Base-by-base conservation (phyloP, 2,797 vertebrate species). In the Pseudotriccus pelzelni region DNA sequence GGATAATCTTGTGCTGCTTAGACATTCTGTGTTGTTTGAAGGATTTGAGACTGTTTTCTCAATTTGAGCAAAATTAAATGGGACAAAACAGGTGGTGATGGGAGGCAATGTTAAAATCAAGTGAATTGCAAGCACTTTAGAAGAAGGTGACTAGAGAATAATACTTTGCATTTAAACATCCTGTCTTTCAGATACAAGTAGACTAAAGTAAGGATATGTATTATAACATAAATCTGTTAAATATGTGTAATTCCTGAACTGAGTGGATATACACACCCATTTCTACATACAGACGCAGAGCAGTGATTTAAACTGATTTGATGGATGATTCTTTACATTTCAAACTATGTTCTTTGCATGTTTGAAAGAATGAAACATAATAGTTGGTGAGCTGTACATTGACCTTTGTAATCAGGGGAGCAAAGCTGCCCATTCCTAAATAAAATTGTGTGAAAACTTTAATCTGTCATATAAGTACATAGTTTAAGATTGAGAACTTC, bases 401-500 rank as follows among this genome's bases (percentile, higher is more conserved):
- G 83, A 91, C 87, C 93, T 96, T 90, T 89, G 49, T 72, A 67
- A 68, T 44, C 22, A 46, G 44, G 44, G 44, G 44, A 46, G 21
- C 44, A 46, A 41, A 41, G 39, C 39, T 41, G 39, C 39, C 39
- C 94, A 17, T 91, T 96, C 55, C 55, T 59, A 36, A 93, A 41
- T 80, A 77, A 82, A 82, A 92, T 53, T 19, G 16, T 82, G 63
- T 21, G n/a, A 85, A 94, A 94, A 47, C 64, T 86, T 90, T 89
- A 81, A 53, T 83, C 68, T 89, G 12, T 70, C 52, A 46, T 49
- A 27, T 24, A 80, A 75, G 3, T 47, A n/a, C 39, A 50, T 75
- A 93, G 76, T 79, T 87, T 79, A 77, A 93, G 91, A 92, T 76
- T 73, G 86, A 84, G 75, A 74, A 87, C 55, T 82, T 75, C 39